These are phyloP conservation scores for Limenitis camilla DNA, from an alignment of 2,888 invertebrate genomes.

Conservation along the genomic window DNA sequence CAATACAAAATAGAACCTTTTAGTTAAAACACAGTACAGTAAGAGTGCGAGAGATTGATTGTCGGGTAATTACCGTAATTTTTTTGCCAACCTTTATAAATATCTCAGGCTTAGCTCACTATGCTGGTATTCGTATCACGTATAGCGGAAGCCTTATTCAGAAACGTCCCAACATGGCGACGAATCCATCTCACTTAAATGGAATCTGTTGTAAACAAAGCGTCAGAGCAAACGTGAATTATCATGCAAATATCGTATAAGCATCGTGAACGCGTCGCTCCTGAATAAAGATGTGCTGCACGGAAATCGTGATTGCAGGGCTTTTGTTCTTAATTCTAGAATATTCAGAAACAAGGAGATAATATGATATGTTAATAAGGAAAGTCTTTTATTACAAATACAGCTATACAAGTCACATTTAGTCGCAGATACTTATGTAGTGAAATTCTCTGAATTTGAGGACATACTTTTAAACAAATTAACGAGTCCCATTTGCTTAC, in stretches of 20 bases:
- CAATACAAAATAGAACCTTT: no score
- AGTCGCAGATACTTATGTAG: no score
- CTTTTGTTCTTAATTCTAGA: slow-evolving; percentile 9
- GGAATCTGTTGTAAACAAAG: slow-evolving; percentile 21
- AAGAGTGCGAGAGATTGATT: no score
- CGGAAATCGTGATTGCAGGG: slow-evolving; percentile 14
- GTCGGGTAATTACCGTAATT: no score
- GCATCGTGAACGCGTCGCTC: slow-evolving; percentile 8
- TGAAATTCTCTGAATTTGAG: no score
- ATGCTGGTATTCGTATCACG: slow-evolving; percentile 4
- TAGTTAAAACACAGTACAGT: no score
- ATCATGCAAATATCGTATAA: slow-evolving; percentile 25
- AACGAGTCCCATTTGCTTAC: no score
- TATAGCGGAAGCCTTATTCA: slow-evolving; percentile 15
- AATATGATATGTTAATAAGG: neutral
- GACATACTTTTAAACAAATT: no score
- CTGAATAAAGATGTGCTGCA: slow-evolving; percentile 18
- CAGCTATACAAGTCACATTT: no score
- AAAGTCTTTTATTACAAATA: no score
- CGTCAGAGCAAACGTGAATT: slow-evolving; percentile 21
- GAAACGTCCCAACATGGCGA: slow-evolving; percentile 14
- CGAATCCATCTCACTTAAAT: slow-evolving; percentile 18
- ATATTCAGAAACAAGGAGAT: neutral
- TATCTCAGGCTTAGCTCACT: neutral
- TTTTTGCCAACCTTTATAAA: no score